These are phyloP conservation scores for Ptychoptera albimana DNA, from an alignment of 2,888 invertebrate genomes.

Conservation along the genomic window DNA sequence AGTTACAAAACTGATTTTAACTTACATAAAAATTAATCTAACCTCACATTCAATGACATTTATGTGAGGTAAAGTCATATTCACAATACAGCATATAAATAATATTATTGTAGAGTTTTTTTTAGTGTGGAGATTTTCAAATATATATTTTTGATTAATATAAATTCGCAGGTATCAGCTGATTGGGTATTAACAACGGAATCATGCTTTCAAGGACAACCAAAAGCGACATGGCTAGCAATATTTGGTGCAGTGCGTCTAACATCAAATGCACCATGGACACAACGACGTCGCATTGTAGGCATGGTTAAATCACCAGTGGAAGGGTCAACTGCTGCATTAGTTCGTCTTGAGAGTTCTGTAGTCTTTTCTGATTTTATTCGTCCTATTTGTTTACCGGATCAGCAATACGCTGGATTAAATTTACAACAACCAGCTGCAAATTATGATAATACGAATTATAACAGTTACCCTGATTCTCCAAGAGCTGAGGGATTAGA, in stretches of 20 bases:
- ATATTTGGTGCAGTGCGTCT: conserved; percentile 60
- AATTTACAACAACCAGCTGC: too few species aligned
- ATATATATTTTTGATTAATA: too few species aligned
- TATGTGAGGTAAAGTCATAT: too few species aligned
- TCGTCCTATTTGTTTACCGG: conserved; percentile 64
- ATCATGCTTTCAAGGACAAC: conserved; percentile 78
- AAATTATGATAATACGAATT: too few species aligned
- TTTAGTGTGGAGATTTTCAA: neutral
- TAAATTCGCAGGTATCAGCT: conserved; percentile 42
- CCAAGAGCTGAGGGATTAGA: conserved; percentile 25
- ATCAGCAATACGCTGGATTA: conserved; percentile 23
- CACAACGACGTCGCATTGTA: conserved; percentile 65
- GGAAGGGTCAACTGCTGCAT: conserved; percentile 70
- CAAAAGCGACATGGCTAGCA: conserved; percentile 75
- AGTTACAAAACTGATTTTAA: too few species aligned
- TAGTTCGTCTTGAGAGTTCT: conserved; percentile 63
- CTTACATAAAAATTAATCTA: too few species aligned
- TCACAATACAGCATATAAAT: too few species aligned
- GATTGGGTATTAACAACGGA: conserved; percentile 78
- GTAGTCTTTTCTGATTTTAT: conserved; percentile 67
- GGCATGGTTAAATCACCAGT: conserved; percentile 82
- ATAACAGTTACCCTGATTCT: conserved; percentile 5
- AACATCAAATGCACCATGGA: conserved; percentile 71
- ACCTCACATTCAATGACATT: too few species aligned
- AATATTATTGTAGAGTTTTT: too few species aligned